Evolutionary conservation across 2,888 invertebrate genomes (phyloP).

Genomic region (Meta bourneti): DNA sequence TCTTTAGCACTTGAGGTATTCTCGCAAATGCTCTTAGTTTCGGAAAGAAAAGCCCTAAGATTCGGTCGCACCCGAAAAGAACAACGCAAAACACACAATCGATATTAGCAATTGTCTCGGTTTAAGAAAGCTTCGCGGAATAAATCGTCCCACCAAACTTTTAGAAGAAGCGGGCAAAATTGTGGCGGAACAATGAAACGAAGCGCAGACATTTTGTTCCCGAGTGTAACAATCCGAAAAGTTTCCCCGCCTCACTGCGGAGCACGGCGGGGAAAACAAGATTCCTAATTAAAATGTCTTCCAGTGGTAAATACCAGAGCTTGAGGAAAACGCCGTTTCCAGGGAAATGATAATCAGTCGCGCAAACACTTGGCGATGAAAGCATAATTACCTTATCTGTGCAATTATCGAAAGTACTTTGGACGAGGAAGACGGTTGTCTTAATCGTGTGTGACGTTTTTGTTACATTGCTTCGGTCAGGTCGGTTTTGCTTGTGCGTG

Average conservation of each 20-base stretch:
- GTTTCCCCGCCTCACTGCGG: constrained; percentile 7
- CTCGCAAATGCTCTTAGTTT: neutral
- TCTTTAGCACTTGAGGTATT: too few relatives aligned
- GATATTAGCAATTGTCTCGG: constrained; percentile 34
- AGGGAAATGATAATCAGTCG: constrained; percentile 24
- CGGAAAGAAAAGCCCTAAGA: neutral
- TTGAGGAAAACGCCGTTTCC: neutral
- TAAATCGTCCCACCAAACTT: constrained; percentile 36
- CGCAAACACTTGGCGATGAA: constrained; percentile 42
- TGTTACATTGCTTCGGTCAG: neutral
- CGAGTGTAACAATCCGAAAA: constrained; percentile 23
- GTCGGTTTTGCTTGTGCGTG: too few relatives aligned
- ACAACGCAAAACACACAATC: neutral
- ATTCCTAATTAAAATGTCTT: constrained; percentile 47
- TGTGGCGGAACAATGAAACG: neutral
- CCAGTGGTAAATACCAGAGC: too few relatives aligned
- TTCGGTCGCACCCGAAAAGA: neutral
- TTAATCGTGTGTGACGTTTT: constrained; percentile 21
- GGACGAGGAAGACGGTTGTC: constrained; percentile 6
- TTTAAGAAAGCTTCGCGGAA: constrained; percentile 23
- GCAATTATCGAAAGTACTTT: constrained; percentile 37
- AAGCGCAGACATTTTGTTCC: constrained; percentile 14
- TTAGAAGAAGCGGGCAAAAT: neutral
- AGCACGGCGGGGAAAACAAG: constrained; percentile 14
- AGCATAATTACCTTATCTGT: constrained; percentile 53